Conservation (phyloP, 2,888 invertebrate species). For the Sericinus montela region DNA sequence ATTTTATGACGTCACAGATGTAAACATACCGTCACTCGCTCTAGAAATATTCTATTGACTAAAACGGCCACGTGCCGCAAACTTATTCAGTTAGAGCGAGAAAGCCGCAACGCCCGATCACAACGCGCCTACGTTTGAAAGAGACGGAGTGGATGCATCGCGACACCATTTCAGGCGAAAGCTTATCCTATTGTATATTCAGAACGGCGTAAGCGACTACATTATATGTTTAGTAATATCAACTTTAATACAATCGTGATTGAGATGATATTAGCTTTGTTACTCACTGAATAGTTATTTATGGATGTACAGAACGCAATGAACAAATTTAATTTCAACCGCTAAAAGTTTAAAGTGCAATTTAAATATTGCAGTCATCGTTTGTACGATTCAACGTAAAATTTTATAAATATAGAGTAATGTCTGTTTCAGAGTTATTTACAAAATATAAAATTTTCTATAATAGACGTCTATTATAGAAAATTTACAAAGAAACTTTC, state of each 20-base stretch:
- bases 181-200: constrained; percentile 26
- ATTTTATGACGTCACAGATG: constrained; percentile 6
- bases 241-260: not conserved
- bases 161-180: constrained; percentile 67
- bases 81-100: constrained; percentile 41
- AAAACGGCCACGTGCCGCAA: constrained; percentile 32
- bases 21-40: constrained; percentile 32
- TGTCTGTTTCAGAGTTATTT: constrained; percentile 21
- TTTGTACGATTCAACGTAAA: constrained; percentile 24
- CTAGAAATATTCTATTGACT: constrained; percentile 52
- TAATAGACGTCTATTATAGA: constrained; percentile 1
- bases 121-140: constrained; percentile 26
- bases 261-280: constrained; percentile 25
- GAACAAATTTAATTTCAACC: constrained; percentile 70
- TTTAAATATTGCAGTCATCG: constrained; percentile 49
- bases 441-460: constrained; percentile 1
- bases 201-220: constrained; percentile 30
- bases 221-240: constrained; percentile 15
- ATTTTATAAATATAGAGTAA: constrained; percentile 26
- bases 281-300: constrained; percentile 43
- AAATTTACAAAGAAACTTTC: constrained; percentile 21
- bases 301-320: constrained; percentile 49
- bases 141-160: constrained; percentile 49
- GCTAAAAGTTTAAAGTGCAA: constrained; percentile 65
- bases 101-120: constrained; percentile 24